A percentile compares a stretch with the other conserved stretches of the same genome.
phyloP scores from a whole-genome alignment of 92 coral and sea anemone species.

The Epizoanthus rinbou region DNA sequence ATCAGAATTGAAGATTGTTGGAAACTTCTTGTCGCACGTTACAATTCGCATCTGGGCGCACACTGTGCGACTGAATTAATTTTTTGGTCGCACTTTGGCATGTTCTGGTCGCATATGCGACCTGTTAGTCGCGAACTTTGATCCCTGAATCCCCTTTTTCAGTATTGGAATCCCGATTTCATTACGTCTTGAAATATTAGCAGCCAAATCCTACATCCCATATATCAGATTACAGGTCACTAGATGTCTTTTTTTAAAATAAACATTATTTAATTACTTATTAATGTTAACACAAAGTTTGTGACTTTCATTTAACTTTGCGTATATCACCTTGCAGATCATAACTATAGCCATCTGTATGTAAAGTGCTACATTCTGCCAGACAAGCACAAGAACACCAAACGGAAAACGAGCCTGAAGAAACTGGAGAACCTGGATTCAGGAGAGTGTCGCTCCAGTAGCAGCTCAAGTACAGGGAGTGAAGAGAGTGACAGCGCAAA shows the following conservation, averaged over 20 bases:
- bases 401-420: conserved; percentile 72
- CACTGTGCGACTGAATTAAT: too few relatives aligned
- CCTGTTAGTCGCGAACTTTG: too few relatives aligned
- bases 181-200: too few relatives aligned
- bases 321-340: conserved; percentile 52
- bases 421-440: conserved; percentile 57
- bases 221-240: too few relatives aligned
- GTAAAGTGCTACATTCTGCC: conserved; percentile 87
- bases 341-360: conserved; percentile 79
- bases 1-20: too few relatives aligned
- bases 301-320: not conserved
- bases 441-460: conserved; percentile 44
- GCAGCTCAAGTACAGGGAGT: conserved; percentile 61
- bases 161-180: too few relatives aligned
- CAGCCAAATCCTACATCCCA: too few relatives aligned
- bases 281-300: not conserved
- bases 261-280: not conserved
- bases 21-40: too few relatives aligned
- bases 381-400: conserved; percentile 73
- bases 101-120: too few relatives aligned
- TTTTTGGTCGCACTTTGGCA: too few relatives aligned
- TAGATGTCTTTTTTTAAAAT: not conserved
- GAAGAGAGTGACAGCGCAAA: conserved; percentile 49
- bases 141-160: too few relatives aligned
- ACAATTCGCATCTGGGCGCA: too few relatives aligned